Conservation (phyloP, 2,797 vertebrate genomes). For the Spinibarbus caldwelli region DNA sequence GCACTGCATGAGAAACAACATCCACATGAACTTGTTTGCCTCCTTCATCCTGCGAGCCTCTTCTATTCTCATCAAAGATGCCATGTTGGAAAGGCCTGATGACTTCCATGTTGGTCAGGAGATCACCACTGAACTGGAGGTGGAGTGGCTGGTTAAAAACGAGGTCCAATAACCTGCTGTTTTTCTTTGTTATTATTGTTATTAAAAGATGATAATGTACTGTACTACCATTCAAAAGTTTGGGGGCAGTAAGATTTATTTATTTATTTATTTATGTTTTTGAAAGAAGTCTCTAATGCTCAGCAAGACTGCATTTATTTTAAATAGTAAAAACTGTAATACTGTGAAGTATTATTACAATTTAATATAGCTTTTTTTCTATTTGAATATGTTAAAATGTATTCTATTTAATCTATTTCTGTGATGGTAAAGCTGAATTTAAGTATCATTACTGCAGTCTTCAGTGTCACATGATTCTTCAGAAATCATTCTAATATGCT, state of each 20-base stretch:
- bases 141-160: slow-evolving; percentile 75
- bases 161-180: slow-evolving; percentile 68
- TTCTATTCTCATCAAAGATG: slow-evolving; percentile 88
- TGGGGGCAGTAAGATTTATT: neutral
- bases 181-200: neutral
- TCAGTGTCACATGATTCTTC: neutral
- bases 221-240: neutral
- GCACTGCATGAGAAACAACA: slow-evolving; percentile 90
- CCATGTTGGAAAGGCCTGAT: slow-evolving; percentile 75
- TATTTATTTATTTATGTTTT: neutral
- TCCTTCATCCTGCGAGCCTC: slow-evolving; percentile 87
- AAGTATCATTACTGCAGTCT: neutral
- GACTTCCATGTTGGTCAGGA: slow-evolving; percentile 67
- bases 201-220: neutral
- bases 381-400: neutral
- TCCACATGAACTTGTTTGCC: slow-evolving; percentile 92
- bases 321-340: neutral
- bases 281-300: neutral
- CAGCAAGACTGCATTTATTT: neutral
- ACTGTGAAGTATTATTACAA: neutral
- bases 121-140: slow-evolving; percentile 71
- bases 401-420: neutral
- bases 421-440: neutral
- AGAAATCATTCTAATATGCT: neutral
- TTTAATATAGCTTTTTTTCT: neutral